Percentiles rank a stretch among this genome's conserved stretches.
phyloP scores from a whole-genome alignment of 2,113 vertebrate genomes.

The Hyperopisus bebe region DNA sequence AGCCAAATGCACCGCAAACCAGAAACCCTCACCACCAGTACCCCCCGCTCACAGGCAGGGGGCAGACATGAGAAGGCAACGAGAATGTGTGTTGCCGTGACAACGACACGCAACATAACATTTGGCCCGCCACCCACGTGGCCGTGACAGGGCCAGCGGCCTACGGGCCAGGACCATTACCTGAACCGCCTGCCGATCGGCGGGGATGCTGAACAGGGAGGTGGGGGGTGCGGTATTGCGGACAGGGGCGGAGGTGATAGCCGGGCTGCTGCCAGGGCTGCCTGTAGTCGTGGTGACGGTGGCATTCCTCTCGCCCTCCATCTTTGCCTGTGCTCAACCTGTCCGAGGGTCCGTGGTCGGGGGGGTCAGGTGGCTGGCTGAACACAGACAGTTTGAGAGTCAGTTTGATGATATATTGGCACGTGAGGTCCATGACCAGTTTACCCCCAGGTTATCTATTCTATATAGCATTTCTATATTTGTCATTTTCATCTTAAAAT shows the following conservation, averaged over 20 bases:
- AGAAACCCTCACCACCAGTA: neutral
- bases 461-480: neutral
- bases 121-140: neutral
- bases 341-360: slow-evolving; percentile 44
- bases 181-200: slow-evolving; percentile 81
- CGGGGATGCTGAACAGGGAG: slow-evolving; percentile 71
- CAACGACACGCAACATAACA: neutral
- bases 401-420: neutral
- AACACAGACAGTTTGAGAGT: slow-evolving; percentile 18
- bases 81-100: neutral
- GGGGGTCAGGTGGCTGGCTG: slow-evolving; percentile 47
- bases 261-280: slow-evolving; percentile 59
- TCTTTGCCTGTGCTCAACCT: slow-evolving; percentile 42
- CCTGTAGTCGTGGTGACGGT: slow-evolving; percentile 42
- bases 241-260: slow-evolving; percentile 57
- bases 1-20: neutral
- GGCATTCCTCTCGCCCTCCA: slow-evolving; percentile 66
- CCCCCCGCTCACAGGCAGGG: neutral
- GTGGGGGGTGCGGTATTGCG: slow-evolving; percentile 65
- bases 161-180: slow-evolving; percentile 49
- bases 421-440: neutral
- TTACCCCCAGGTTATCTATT: neutral
- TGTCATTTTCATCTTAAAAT: neutral
- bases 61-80: neutral
- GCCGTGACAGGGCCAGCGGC: neutral